phyloP scores from a whole-genome alignment of 2,888 invertebrate genomes.

The Meteorus colon region DNA sequence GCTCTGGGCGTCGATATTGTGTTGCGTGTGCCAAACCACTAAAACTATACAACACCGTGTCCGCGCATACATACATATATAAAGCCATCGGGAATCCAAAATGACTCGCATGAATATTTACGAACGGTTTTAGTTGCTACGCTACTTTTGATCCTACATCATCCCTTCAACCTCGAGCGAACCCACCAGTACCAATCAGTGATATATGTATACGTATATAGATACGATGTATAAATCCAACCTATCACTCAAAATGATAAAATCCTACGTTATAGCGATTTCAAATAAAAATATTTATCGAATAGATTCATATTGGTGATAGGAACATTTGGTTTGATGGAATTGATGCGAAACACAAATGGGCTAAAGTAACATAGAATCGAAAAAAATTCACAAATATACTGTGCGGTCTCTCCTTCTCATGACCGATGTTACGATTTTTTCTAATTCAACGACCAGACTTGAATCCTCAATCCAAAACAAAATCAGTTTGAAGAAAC shows the following conservation, averaged over 20 bases:
- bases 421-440: too few species aligned
- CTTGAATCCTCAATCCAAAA: too few species aligned
- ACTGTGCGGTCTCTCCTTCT: too few species aligned
- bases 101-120: slow-evolving; percentile 61
- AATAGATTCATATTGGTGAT: not conserved
- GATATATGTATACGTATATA: not conserved
- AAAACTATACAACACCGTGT: slow-evolving; percentile 18
- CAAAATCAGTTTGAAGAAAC: too few species aligned
- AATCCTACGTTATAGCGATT: not conserved
- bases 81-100: slow-evolving; percentile 38
- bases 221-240: not conserved
- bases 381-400: too few species aligned
- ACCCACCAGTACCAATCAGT: slow-evolving; percentile 12
- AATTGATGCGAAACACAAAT: not conserved
- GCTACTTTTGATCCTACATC: slow-evolving; percentile 55
- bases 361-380: not conserved
- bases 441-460: too few species aligned
- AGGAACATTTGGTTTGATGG: not conserved
- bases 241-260: slow-evolving; percentile 7
- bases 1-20: slow-evolving; percentile 39
- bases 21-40: slow-evolving; percentile 34
- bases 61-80: slow-evolving; percentile 24
- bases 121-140: slow-evolving; percentile 57
- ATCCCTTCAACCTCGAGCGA: slow-evolving; percentile 14
- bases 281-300: not conserved